Evolutionary conservation across 2,797 vertebrate species (phyloP).

Genomic region (Smutsia temminckii): DNA sequence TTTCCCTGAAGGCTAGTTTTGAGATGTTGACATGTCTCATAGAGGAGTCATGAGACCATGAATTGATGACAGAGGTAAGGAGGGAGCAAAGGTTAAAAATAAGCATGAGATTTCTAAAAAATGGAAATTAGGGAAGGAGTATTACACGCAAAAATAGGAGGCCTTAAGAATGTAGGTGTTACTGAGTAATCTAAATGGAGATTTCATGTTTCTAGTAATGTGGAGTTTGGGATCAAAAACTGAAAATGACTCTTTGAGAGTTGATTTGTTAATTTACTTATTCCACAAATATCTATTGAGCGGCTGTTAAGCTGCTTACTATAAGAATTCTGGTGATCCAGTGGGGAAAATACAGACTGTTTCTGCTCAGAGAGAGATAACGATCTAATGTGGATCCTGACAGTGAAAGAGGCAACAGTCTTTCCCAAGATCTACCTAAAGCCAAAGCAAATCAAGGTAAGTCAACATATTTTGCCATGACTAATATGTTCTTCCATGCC

Average conservation of each 20-base stretch:
- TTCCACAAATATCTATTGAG: background rate
- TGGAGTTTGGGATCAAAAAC: background rate
- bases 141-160: background rate
- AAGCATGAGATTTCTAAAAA: background rate
- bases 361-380: background rate
- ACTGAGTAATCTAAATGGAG: background rate
- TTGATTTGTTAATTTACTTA: background rate
- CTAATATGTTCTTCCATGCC: background rate
- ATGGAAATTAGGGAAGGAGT: background rate
- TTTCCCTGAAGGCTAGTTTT: background rate
- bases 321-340: background rate
- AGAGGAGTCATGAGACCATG: background rate
- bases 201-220: background rate
- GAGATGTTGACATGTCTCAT: background rate
- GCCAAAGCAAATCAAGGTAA: background rate
- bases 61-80: background rate
- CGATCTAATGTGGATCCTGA: background rate
- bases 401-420: background rate
- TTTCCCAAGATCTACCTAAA: background rate
- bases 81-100: background rate
- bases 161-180: background rate
- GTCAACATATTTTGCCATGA: background rate
- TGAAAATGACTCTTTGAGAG: conserved; percentile 8
- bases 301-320: background rate
- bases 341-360: background rate